Base-by-base conservation (phyloP, 2,888 invertebrate genomes). In the Athalia rosae region DNA sequence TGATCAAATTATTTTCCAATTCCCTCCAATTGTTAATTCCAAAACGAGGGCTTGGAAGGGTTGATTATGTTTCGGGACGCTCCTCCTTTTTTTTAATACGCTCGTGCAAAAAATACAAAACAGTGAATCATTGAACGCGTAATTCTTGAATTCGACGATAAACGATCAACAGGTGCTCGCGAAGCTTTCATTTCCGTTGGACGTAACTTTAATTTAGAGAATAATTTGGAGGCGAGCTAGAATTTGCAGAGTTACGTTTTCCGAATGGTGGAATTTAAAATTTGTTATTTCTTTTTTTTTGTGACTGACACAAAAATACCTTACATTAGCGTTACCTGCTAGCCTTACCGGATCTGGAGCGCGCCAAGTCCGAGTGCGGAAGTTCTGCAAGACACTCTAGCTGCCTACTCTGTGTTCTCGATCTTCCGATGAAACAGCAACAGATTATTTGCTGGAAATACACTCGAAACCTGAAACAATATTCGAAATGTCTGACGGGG, bases 361-460 rank as follows among this genome's bases (percentile, higher is more conserved):
- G 83, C 11, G 79, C 81, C 4, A 82, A 73, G 48, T 84, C 84
- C 5, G 86, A 85, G 9, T 84, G 84, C 6, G 82, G 84, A 56
- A 83, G 77, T 7, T 79, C 81, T 56, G 82, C 78, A 59, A 85
- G 80, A 79, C 85, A 84, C 76, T 84, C 85, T 71, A 89, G 67
- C 84, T 93, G 78, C 91, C 92, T 59, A 85, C 86, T 69, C 82
- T 92, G 11, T 91, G 93, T 82, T 85, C 93, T 67, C 87, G 89
- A n/a, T 84, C 91, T 83, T 93, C 93, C 93, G 90, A 91, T 84
- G 92, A 93, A 69, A 81, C 84, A 86, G 79, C 85, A 87, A 78
- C 87, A 89, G 50, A 90, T 85, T 73, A 89, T 84, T 76, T 87
- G 84, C 79, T 88, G 87, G 80, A 90, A 90, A 79, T 90, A 90